phyloP scores from a whole-genome alignment of 2,888 invertebrate species.

The Caenorhabditis virilis region DNA sequence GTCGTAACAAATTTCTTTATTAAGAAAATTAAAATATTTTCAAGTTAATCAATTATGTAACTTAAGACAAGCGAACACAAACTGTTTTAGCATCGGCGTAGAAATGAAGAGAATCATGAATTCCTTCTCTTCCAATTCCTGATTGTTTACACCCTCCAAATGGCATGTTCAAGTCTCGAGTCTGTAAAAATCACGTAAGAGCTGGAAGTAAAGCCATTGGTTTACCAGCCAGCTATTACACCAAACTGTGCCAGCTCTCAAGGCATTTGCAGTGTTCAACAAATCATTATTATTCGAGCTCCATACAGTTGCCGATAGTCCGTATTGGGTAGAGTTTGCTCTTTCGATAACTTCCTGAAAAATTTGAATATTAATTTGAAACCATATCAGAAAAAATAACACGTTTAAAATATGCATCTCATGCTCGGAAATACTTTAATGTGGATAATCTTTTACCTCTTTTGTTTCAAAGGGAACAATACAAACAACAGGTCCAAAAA shows the following conservation, averaged over 20 bases:
- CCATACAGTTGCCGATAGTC: constrained; percentile 73
- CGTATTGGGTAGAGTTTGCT: constrained; percentile 72
- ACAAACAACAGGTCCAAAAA: constrained; percentile 74
- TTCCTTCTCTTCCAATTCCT: constrained; percentile 73
- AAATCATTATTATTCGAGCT: constrained; percentile 70
- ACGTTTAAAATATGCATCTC: too few relatives aligned
- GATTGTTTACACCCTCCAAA: constrained; percentile 74
- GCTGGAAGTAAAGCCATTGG: not conserved
- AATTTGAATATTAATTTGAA: too few relatives aligned
- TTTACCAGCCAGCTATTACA: constrained; percentile 73
- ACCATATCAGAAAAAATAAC: not conserved
- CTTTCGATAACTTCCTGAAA: constrained; percentile 69
- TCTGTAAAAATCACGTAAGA: constrained; percentile 22
- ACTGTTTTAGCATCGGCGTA: constrained; percentile 73
- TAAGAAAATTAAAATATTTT: not conserved
- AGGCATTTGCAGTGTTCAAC: constrained; percentile 71
- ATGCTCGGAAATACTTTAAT: too few relatives aligned
- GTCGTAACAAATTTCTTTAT: not conserved
- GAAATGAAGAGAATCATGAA: constrained; percentile 72
- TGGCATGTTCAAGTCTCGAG: constrained; percentile 73
- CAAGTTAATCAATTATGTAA: not conserved
- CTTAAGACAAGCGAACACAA: constrained; percentile 68
- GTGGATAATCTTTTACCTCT: too few relatives aligned
- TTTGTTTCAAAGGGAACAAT: constrained; percentile 66
- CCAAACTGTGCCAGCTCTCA: constrained; percentile 74